A percentile compares a stretch with the other conserved stretches of the same genome.
Evolutionary conservation across 1,140 invertebrate genomes (phyloP).

Genomic region (Brachionus angularis): DNA sequence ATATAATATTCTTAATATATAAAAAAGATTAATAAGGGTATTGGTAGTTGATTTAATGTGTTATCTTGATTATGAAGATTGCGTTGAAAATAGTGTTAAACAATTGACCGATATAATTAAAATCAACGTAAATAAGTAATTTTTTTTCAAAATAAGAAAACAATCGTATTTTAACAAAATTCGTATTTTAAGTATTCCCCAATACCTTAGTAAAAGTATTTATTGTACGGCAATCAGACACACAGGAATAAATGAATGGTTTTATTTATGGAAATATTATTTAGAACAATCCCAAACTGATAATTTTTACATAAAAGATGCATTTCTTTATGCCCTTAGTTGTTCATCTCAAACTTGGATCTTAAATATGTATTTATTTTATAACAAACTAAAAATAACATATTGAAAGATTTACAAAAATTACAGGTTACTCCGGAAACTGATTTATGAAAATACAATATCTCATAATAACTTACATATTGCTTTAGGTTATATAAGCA

Average conservation of each 20-base stretch:
- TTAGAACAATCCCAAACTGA: not conserved
- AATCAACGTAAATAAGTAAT: slow-evolving; percentile 41
- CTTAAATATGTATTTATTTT: slow-evolving; percentile 38
- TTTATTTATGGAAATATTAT: slow-evolving; percentile 29
- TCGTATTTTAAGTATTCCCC: slow-evolving; percentile 8
- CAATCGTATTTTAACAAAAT: not conserved
- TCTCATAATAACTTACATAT: not conserved
- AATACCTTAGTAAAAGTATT: slow-evolving; percentile 31
- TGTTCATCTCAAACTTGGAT: slow-evolving; percentile 42
- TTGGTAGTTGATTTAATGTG: slow-evolving; percentile 35
- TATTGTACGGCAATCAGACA: slow-evolving; percentile 42
- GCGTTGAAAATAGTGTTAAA: slow-evolving; percentile 41
- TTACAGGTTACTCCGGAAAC: slow-evolving; percentile 14
- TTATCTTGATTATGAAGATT: slow-evolving; percentile 38
- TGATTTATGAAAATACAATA: slow-evolving; percentile 34
- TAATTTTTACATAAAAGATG: not conserved
- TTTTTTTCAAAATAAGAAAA: no score
- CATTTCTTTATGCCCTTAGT: slow-evolving; percentile 21
- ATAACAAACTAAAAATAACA: no score
- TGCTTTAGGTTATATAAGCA: slow-evolving; percentile 20
- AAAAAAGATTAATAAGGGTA: slow-evolving; percentile 22
- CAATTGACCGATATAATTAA: slow-evolving; percentile 39
- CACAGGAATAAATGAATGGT: slow-evolving; percentile 41
- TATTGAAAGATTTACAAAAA: no score
- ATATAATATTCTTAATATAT: not conserved